Base-by-base conservation (phyloP, 2,797 vertebrate species). In the Coracias cyanogaster region DNA sequence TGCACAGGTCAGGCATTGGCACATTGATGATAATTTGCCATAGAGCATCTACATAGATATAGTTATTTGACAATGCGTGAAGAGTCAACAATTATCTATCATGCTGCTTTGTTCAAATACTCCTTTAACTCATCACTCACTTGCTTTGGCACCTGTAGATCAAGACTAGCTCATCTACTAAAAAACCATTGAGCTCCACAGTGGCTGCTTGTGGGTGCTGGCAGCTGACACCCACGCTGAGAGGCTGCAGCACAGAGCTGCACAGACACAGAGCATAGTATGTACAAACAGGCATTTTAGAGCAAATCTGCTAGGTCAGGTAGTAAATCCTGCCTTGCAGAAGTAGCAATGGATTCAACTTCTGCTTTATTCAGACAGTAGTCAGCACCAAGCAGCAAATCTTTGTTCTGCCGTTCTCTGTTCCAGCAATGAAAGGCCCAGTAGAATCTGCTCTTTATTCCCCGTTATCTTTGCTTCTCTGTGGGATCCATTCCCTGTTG, bases 161-260 rank as follows among this genome's bases (percentile, higher is more conserved):
- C 45, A 33, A 54, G 52, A 14, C 28, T 55, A 35, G 35, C 21
- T 46, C 3, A 7, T 4, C 15, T 13, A 33, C 9, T 29, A 45
- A 24, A 29, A 74, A n/a, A 7, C 25, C 37, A 70, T 7, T 8
- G 9, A 65, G 39, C 31, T 31, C 71, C 21, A 4, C 1, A 39
- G 16, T 26, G 78, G 74, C 79, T 88, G 48, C 46, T 31, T 16
- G 16, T 8, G 22, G 52, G 64, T 69, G 77, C 97, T 96, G 97
- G 97, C 91, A 98, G 98, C 95, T 98, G 98, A 96, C 97, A 97
- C 94, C 96, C 85, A 89, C 88, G 96, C 90, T 93, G 97, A 98
- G 94, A 91, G 96, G 84, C 94, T 93, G 64, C 33, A 79, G 76
- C 61, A 28, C 15, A 95, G 81, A 78, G 86, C 82, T 26, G 15